Evolutionary conservation across 1,140 invertebrate species (phyloP).

Genomic region (Drosophila virilis): DNA sequence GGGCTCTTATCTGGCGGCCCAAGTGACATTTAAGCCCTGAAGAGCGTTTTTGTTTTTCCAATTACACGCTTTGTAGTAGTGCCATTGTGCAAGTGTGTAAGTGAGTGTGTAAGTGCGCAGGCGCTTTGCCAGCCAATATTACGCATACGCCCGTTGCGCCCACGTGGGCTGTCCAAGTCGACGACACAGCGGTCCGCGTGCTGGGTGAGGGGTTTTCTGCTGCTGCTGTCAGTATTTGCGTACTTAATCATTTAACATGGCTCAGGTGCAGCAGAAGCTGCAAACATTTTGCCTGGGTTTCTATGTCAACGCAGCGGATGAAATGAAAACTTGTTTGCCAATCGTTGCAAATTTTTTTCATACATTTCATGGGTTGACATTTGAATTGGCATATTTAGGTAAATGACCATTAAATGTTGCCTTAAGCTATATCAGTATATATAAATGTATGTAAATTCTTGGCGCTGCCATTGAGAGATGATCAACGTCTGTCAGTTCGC

Average conservation of each 20-base stretch:
- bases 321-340: slow-evolving; percentile 73
- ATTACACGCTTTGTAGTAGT: slow-evolving; percentile 33
- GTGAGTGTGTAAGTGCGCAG: slow-evolving; percentile 21
- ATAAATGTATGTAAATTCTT: slow-evolving; percentile 33
- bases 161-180: slow-evolving; percentile 41
- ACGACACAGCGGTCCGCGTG: neutral
- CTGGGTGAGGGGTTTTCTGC: neutral
- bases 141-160: slow-evolving; percentile 66
- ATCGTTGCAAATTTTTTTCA: slow-evolving; percentile 35
- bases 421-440: slow-evolving; percentile 22
- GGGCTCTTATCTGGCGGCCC: slow-evolving; percentile 25
- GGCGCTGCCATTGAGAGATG: slow-evolving; percentile 42
- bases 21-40: slow-evolving; percentile 69
- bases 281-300: slow-evolving; percentile 43
- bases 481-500: slow-evolving; percentile 5
- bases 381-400: slow-evolving; percentile 79
- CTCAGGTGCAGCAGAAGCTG: slow-evolving; percentile 32
- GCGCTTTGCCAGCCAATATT: slow-evolving; percentile 38
- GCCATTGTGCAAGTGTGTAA: slow-evolving; percentile 61
- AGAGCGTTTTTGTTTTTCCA: slow-evolving; percentile 27
- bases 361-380: slow-evolving; percentile 69
- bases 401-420: slow-evolving; percentile 62
- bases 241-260: slow-evolving; percentile 62
- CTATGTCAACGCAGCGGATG: slow-evolving; percentile 67
- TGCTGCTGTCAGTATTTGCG: slow-evolving; percentile 52